These are phyloP conservation scores for Netelia virgata DNA, from an alignment of 2,888 invertebrate species.

Conservation along the genomic window DNA sequence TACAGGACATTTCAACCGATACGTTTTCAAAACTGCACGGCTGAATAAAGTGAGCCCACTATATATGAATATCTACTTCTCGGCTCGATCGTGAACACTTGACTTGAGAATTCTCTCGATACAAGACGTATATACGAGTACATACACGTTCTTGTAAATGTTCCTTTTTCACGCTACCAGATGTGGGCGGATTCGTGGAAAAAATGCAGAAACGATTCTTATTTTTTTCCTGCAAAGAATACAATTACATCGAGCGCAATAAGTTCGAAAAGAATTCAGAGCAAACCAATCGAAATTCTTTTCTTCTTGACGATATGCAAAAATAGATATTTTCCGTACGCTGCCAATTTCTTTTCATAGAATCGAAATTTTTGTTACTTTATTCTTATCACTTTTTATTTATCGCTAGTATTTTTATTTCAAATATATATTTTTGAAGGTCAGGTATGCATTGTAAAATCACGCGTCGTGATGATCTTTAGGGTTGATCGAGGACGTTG, in stretches of 20 bases:
- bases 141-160: background rate
- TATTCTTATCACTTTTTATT: background rate
- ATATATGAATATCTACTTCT: background rate
- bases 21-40: no score
- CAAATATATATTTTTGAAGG: background rate
- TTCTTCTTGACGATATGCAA: background rate
- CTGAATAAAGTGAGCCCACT: background rate
- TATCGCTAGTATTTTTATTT: background rate
- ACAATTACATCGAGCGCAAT: background rate
- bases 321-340: background rate
- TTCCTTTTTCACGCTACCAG: background rate
- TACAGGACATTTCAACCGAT: no score
- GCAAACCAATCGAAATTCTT: background rate
- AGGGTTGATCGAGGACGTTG: slow-evolving; percentile 4
- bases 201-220: background rate
- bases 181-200: background rate
- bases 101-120: background rate
- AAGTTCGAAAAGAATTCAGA: background rate
- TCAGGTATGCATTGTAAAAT: background rate
- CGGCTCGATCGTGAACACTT: background rate
- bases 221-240: background rate
- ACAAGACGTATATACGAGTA: background rate
- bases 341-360: background rate
- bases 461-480: background rate
- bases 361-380: background rate